phyloP scores from a whole-genome alignment of 2,113 vertebrate species.

The Zosterops japonicus region DNA sequence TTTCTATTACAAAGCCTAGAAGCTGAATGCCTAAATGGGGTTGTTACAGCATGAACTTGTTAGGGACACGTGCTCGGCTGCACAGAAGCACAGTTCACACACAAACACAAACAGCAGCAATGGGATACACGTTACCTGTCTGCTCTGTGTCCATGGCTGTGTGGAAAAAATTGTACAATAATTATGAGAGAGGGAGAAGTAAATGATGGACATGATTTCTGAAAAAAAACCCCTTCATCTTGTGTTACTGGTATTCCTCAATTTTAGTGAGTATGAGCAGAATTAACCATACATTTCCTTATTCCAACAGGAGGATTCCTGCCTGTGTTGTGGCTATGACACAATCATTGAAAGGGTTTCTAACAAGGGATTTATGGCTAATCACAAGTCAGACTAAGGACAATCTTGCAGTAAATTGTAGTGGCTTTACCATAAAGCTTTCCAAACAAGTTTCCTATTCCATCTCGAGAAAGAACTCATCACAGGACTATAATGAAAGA shows the following conservation, averaged over 20 bases:
- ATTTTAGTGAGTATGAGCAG: neutral
- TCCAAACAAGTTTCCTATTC: neutral
- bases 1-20: neutral
- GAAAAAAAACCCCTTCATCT: neutral
- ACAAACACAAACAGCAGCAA: conserved; percentile 22
- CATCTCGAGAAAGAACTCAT: neutral
- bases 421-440: neutral
- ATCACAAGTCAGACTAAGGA: neutral
- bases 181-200: conserved; percentile 52
- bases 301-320: neutral
- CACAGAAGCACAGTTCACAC: conserved; percentile 24
- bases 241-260: neutral
- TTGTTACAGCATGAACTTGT: conserved; percentile 2
- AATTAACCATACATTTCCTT: neutral
- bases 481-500: neutral
- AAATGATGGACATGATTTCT: neutral
- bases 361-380: neutral
- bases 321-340: neutral
- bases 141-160: conserved; percentile 96
- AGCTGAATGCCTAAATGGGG: conserved; percentile 54
- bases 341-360: neutral
- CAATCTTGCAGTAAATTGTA: neutral
- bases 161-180: conserved; percentile 79
- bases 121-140: conserved; percentile 87
- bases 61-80: neutral